Evolutionary conservation across 2,113 vertebrate genomes (phyloP).

Genomic region (Takifugu bimaculatus): DNA sequence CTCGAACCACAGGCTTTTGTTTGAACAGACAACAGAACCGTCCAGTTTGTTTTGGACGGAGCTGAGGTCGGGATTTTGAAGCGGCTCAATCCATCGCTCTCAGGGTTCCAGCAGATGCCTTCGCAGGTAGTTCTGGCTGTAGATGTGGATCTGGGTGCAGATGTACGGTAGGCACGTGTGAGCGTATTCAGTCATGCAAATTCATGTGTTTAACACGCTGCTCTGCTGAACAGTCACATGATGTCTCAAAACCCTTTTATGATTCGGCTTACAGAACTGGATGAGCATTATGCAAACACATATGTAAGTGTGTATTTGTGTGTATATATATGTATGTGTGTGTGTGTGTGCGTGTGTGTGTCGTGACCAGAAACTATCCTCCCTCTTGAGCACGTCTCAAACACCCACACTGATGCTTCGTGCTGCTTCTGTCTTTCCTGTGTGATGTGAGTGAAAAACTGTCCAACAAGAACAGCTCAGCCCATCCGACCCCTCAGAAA

Average conservation of each 20-base stretch:
- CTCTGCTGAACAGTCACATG: slow-evolving; percentile 24
- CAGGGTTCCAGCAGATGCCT: too few species aligned
- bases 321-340: slow-evolving; percentile 2
- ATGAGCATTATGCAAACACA: background rate
- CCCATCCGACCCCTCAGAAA: slow-evolving; percentile 14
- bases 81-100: too few species aligned
- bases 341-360: slow-evolving; percentile 12
- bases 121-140: too few species aligned
- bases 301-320: background rate
- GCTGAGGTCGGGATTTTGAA: too few species aligned
- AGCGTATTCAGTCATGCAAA: slow-evolving; percentile 1
- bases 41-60: too few species aligned
- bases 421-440: slow-evolving; percentile 4
- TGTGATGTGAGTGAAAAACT: slow-evolving; percentile 1
- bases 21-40: too few species aligned
- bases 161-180: slow-evolving; percentile 17
- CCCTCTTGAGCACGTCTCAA: slow-evolving; percentile 39
- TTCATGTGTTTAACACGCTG: slow-evolving; percentile 30
- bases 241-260: slow-evolving; percentile 19
- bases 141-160: too few species aligned
- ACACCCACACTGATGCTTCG: slow-evolving; percentile 44
- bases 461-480: background rate
- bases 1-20: too few species aligned
- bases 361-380: slow-evolving; percentile 58
- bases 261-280: slow-evolving; percentile 18